Evolutionary conservation across 2,113 vertebrate genomes (phyloP), one percentile per base, ranked within the genome.

Genomic region (Nanorana parkeri): DNA sequence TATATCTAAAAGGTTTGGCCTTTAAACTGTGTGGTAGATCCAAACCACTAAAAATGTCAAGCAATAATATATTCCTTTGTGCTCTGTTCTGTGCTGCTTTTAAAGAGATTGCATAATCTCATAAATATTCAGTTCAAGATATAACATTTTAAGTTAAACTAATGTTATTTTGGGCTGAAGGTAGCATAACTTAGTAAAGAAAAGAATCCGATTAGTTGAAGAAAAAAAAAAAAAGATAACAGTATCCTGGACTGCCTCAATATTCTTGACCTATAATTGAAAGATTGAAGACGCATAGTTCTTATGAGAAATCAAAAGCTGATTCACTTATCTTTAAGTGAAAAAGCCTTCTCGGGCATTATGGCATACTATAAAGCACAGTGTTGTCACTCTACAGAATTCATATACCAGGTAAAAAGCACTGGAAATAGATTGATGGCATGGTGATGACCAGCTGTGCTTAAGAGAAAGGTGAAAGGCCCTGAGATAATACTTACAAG

Each of bases 191-290:
- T 83, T 28, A 47, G 51, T 82, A 83, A 84, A 78, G 86, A 36
- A 77, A 64, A 26, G 66, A 60, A 69, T 80, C 28, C 73, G 85
- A 69, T 83, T 82, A 76, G 87, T 47, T 65, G 77, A 79, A 86
- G 85, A 76, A 8, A 76, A 85, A 87, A 76, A 83, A 77, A 86
- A 23, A 17, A 20, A 89, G 90, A 90, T 81, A 90, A 89, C 88
- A 58, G 90, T 88, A 60, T 69, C 58, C 83, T 85, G 81, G 80
- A 66, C 84, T 86, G 86, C 77, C 86, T 83, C 85, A 81, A 84
- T 89, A 91, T 91, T 91, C 89, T 85, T 93, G 91, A 94, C 92
- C 93, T 93, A 93, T 93, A 94, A 94, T 93, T 92, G 91, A 92
- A 94, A 92, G 90, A 92, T 90, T 89, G 88, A 90, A 92, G 92